A percentile compares a stretch with the other conserved stretches of the same genome.
Evolutionary conservation across 2,888 invertebrate species (phyloP).

Genomic region (Plagodis pulveraria): DNA sequence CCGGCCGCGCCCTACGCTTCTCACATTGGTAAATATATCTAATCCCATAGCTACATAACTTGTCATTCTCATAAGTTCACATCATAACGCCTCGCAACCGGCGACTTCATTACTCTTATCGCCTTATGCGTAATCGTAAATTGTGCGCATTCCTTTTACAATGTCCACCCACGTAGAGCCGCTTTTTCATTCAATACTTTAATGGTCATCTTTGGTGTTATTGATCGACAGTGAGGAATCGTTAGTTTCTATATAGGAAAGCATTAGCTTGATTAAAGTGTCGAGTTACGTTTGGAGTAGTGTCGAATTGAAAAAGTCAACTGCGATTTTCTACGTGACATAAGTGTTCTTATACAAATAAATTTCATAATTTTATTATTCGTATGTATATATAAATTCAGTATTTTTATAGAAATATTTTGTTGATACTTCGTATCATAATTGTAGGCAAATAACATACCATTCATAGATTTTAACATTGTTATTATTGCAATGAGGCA

Average conservation of each 20-base stretch:
- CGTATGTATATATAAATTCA: no score
- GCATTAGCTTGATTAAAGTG: slow-evolving; percentile 13
- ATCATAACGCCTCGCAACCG: slow-evolving; percentile 12
- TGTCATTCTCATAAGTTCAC: slow-evolving; percentile 24
- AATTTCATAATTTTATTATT: no score
- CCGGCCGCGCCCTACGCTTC: slow-evolving; percentile 42
- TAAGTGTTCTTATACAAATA: no score
- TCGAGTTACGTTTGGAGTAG: slow-evolving; percentile 15
- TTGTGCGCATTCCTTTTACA: slow-evolving; percentile 60
- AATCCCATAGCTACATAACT: slow-evolving; percentile 1
- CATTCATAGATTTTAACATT: no score
- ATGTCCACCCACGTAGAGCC: slow-evolving; percentile 61
- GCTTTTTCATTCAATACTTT: slow-evolving; percentile 41
- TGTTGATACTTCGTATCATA: no score
- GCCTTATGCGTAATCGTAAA: slow-evolving; percentile 44
- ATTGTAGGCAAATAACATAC: no score
- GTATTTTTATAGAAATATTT: no score
- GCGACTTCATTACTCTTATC: slow-evolving; percentile 15
- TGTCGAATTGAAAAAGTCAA: no score
- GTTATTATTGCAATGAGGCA: no score
- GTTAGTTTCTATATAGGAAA: slow-evolving; percentile 22
- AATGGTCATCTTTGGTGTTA: slow-evolving; percentile 32
- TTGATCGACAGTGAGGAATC: slow-evolving; percentile 27
- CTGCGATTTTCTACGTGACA: no score
- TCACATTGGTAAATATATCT: slow-evolving; percentile 36